phyloP scores from a whole-genome alignment of 2,888 invertebrate genomes.

The Amblyjoppa fuscipennis region DNA sequence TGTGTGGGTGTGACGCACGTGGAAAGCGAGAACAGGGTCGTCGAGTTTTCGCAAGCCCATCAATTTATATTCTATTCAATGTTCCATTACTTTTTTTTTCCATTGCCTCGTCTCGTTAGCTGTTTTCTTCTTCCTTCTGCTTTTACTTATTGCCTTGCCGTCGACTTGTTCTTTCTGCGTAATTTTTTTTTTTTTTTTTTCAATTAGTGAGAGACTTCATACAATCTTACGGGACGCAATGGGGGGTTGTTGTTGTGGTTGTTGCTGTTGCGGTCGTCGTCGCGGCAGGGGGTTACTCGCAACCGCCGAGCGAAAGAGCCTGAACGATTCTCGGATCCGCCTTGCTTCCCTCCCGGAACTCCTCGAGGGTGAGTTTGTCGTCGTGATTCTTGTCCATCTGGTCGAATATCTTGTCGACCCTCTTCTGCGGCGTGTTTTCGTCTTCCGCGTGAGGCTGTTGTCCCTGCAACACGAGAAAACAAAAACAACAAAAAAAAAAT shows the following conservation, averaged over 20 bases:
- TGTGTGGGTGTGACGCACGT: not conserved
- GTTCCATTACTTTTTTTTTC: not conserved
- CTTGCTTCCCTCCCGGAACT: conserved; percentile 99
- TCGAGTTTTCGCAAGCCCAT: conserved; percentile 1
- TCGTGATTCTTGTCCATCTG: conserved; percentile 99
- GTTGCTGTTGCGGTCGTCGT: conserved; percentile 18
- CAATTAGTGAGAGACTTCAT: conserved; percentile 24
- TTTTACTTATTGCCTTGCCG: not conserved
- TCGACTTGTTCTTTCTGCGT: conserved; percentile 9
- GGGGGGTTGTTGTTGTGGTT: conserved; percentile 30
- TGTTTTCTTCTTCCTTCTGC: not conserved
- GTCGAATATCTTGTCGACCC: conserved; percentile 99
- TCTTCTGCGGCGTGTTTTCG: conserved; percentile 96
- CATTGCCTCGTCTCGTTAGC: not conserved
- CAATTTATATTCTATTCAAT: conserved; percentile 10
- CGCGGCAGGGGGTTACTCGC: conserved; percentile 85
- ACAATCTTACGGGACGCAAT: conserved; percentile 18
- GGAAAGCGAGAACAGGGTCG: conserved; percentile 1
- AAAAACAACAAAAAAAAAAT: conserved; percentile 18
- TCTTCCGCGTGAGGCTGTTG: conserved; percentile 95
- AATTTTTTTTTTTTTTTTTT: conserved; percentile 25
- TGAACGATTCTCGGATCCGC: conserved; percentile 99
- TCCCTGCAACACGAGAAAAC: conserved; percentile 88
- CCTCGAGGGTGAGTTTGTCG: conserved; percentile 97
- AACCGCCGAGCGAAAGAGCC: conserved; percentile 94